Evolutionary conservation across 2,888 invertebrate species (phyloP).

Genomic region (Thymelicus sylvestris): DNA sequence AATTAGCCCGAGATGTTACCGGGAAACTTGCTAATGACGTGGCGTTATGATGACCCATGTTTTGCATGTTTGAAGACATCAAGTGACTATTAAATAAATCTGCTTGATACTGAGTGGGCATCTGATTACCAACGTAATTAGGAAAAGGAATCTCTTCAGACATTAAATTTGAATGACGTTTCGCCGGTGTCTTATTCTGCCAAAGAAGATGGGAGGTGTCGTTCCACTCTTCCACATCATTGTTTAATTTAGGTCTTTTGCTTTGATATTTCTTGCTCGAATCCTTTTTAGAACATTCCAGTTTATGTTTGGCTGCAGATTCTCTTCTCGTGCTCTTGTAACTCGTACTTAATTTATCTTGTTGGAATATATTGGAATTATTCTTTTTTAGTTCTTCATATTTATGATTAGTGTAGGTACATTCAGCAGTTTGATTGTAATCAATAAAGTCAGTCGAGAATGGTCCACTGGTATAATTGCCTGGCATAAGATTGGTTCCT

Average conservation of each 20-base stretch:
- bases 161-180: slow-evolving; percentile 68
- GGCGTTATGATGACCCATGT: slow-evolving; percentile 63
- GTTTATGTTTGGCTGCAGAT: slow-evolving; percentile 73
- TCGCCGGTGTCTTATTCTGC: slow-evolving; percentile 70
- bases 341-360: slow-evolving; percentile 65
- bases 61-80: slow-evolving; percentile 72
- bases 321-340: slow-evolving; percentile 73
- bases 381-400: slow-evolving; percentile 77
- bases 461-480: slow-evolving; percentile 70
- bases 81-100: slow-evolving; percentile 77
- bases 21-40: slow-evolving; percentile 71
- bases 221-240: slow-evolving; percentile 74
- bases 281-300: slow-evolving; percentile 80
- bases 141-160: slow-evolving; percentile 72
- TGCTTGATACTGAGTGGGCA: slow-evolving; percentile 73
- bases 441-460: slow-evolving; percentile 76
- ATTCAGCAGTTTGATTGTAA: slow-evolving; percentile 74
- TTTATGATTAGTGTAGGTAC: slow-evolving; percentile 75
- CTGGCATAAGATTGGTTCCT: slow-evolving; percentile 70
- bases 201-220: slow-evolving; percentile 68
- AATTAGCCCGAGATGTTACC: slow-evolving; percentile 86
- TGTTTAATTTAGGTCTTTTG: slow-evolving; percentile 68
- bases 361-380: slow-evolving; percentile 61
- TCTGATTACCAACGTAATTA: slow-evolving; percentile 74
- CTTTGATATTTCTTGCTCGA: slow-evolving; percentile 74